phyloP scores from a whole-genome alignment of 2,113 vertebrate species.

The Neotoma lepida region DNA sequence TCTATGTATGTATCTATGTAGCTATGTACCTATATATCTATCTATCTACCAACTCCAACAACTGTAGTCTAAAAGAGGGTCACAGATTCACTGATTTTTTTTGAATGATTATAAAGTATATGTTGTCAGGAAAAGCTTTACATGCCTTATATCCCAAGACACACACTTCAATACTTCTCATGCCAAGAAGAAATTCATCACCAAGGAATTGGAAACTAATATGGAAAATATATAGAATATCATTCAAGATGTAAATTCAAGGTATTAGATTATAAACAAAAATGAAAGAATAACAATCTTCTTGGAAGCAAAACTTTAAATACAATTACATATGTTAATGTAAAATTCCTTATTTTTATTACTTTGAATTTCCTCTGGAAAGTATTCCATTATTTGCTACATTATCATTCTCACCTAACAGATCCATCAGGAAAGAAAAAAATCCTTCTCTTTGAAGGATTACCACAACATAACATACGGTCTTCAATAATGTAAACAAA shows the following conservation, averaged over 20 bases:
- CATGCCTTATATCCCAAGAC: background rate
- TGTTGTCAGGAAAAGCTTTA: background rate
- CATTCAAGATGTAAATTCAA: background rate
- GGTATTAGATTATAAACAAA: background rate
- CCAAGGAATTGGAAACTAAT: background rate
- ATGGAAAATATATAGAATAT: background rate
- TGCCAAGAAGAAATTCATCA: background rate
- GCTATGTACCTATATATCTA: too few relatives aligned
- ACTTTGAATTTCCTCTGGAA: slow-evolving; percentile 12
- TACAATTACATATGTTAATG: background rate
- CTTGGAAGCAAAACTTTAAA: background rate
- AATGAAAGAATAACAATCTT: background rate
- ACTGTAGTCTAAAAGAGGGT: background rate
- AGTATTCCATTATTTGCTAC: background rate
- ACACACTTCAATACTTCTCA: background rate
- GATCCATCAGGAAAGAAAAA: background rate
- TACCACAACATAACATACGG: background rate
- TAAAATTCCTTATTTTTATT: background rate
- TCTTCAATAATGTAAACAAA: slow-evolving; percentile 5
- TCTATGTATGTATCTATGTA: background rate
- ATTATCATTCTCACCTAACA: background rate
- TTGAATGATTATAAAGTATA: background rate
- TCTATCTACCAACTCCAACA: background rate
- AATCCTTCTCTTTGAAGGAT: background rate
- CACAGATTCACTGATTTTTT: background rate